Percentiles rank a stretch among this genome's conserved stretches.
Evolutionary conservation across 2,888 invertebrate genomes (phyloP).

Genomic region (Odontocerum albicorne): DNA sequence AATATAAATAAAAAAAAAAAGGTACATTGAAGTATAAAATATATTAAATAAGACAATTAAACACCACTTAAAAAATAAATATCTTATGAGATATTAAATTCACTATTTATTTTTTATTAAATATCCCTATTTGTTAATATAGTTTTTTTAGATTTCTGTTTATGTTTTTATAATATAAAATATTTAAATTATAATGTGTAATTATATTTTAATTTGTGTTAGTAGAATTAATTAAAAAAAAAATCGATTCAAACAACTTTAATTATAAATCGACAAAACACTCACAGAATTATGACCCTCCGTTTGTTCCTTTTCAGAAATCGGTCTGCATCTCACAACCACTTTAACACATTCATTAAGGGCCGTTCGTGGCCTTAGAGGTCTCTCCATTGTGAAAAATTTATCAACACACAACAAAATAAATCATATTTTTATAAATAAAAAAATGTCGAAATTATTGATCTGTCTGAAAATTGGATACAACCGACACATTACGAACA

Average conservation of each 20-base stretch:
- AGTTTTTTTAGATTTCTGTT: too few species aligned
- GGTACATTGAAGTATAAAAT: too few species aligned
- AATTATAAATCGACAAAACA: slow-evolving; percentile 13
- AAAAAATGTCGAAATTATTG: slow-evolving; percentile 26
- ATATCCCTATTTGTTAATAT: too few species aligned
- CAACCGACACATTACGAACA: slow-evolving; percentile 23
- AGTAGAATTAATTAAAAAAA: too few species aligned
- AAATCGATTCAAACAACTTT: slow-evolving; percentile 16
- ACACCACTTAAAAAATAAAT: too few species aligned
- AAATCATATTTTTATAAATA: slow-evolving; percentile 16
- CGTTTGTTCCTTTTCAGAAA: slow-evolving; percentile 82
- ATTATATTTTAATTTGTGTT: too few species aligned
- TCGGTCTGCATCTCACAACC: slow-evolving; percentile 94
- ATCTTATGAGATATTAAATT: too few species aligned
- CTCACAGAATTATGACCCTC: slow-evolving; percentile 69
- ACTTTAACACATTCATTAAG: slow-evolving; percentile 92
- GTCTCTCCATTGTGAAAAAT: slow-evolving; percentile 49
- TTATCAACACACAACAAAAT: slow-evolving; percentile 13
- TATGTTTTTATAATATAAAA: too few species aligned
- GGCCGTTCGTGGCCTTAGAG: slow-evolving; percentile 49
- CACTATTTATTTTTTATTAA: too few species aligned
- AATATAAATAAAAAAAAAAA: too few species aligned
- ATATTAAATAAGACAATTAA: too few species aligned
- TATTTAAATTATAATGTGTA: too few species aligned
- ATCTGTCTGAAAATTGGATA: slow-evolving; percentile 24